Percentiles rank a stretch among this genome's conserved stretches.
These are phyloP conservation scores for Varanus salvator DNA, from an alignment of 2,113 vertebrate species.

Conservation along the genomic window DNA sequence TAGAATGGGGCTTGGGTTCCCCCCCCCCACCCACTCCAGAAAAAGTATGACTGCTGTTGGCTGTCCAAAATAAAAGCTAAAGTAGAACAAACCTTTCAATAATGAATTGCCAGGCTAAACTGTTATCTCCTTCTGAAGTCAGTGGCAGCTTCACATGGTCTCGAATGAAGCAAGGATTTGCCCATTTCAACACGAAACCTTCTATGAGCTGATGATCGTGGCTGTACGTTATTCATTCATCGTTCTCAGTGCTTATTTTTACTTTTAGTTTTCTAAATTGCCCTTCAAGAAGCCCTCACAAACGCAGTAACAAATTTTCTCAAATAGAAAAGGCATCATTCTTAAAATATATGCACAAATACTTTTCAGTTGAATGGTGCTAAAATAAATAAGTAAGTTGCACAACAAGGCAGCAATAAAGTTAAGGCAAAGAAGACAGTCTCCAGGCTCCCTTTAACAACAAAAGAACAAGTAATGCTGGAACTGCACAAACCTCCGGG, in stretches of 20 bases:
- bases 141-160: conserved; percentile 57
- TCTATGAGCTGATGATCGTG: neutral
- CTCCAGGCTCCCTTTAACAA: too few relatives aligned
- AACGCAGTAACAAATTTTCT: too few relatives aligned
- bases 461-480: too few relatives aligned
- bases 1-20: conserved; percentile 67
- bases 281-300: too few relatives aligned
- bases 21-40: conserved; percentile 28
- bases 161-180: conserved; percentile 67
- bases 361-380: too few relatives aligned
- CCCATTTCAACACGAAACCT: conserved; percentile 70
- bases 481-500: too few relatives aligned
- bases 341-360: too few relatives aligned
- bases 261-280: too few relatives aligned
- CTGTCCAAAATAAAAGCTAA: conserved; percentile 46
- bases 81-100: conserved; percentile 31
- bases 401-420: too few relatives aligned
- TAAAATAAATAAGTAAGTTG: too few relatives aligned
- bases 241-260: neutral
- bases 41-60: conserved; percentile 61
- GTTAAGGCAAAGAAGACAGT: too few relatives aligned
- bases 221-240: neutral
- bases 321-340: too few relatives aligned
- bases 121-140: conserved; percentile 53
- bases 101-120: conserved; percentile 67